Evolutionary conservation across 2,888 invertebrate species (phyloP), one percentile per base, ranked within the genome.

Genomic region (Cheilosia grossa): DNA sequence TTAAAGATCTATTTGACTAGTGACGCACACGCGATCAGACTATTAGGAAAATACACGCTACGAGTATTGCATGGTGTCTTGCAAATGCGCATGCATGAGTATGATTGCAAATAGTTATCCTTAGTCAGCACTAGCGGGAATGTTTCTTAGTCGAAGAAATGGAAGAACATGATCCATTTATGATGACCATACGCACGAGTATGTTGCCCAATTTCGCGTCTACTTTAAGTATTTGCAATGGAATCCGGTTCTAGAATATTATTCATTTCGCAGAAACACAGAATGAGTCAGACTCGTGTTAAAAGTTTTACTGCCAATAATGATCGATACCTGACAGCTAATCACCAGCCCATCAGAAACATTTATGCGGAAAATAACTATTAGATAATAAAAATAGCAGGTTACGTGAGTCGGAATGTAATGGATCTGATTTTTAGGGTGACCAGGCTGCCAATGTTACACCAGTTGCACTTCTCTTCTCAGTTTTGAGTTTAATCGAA

Each of bases 1-100:
- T 70, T 21, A 40, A 73, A 69, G 72, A 83, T 64, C 69, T 80
- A 58, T 69, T 74, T 74, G 83, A 58, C 61, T 67, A 78, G 56
- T 54, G 40, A 63, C 54, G 47, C 33, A 83, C 74, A 80, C 79
- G 83, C 83, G 69, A 74, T 53, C 63, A 58, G 42, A 64, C 64
- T 53, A 40, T 74, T 74, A 53, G 21, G 64, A 30, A 70, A 83
- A 69, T 58, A 75, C 27, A 66, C 30, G 44, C 54, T 67, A 2
- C 30, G 2, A 30, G 30, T 30, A 61, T 51, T 54, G 44, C 61
- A 67, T 63, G 72, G 24, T 30, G 47, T 56, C 59, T 61, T 21
- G 58, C 59, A 82, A 54, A 49, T 61, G 13, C 9, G 33, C 37
- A 73, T 64, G 54, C 66, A 78, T 64, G 44, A 70, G 44, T n/a